Base-by-base conservation (phyloP, 2,888 invertebrate species). In the Idaea biselata region DNA sequence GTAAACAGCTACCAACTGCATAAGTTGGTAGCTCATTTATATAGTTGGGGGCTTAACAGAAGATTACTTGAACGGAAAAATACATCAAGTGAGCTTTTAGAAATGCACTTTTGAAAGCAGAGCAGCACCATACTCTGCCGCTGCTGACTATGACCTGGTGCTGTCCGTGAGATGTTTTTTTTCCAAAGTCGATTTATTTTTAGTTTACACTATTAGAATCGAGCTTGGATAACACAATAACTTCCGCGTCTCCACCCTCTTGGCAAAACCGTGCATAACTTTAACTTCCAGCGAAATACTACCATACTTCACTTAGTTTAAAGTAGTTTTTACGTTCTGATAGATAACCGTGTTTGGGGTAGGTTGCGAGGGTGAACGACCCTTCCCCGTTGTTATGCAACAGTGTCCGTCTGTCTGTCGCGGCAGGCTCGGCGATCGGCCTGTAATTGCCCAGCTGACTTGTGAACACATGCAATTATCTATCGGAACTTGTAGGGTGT, bases 281-380 rank as follows among this genome's bases (percentile, higher is more conserved):
- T 44, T 11, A 44, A 11, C 44, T 44, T 44, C 14, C 14, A 44
- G 1, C 44, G 44, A 44, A 44, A 44, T 44, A 44, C 44, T 3
- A 44, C 44, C 44, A 44, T 44, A 44, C 11, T 14, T 11, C 44
- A 3, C 14, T 44, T 8, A 44, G 44, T 44, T 44, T 44, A 44
- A 44, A 44, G 44, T 44, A 44, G 44, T 44, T 44, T 44, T 44
- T 14, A 44, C 14, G 44, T 44, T 16, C 55, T 17, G 16, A 55
- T 32, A 14, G 31, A 11, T 54, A 25, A 55, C 16, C 17, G 60
- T 33, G 17, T 56, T 33, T 33, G 17, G 18, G 60, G 44, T 44
- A 64, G 63, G 62, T 60, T 58, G 75, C 57, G 75, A 72, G 82
- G 86, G 85, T 84, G 81, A 84, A 82, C 81, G 82, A 81, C 84